Evolutionary conservation across 2,888 invertebrate species (phyloP).

Genomic region (Netelia virgata): DNA sequence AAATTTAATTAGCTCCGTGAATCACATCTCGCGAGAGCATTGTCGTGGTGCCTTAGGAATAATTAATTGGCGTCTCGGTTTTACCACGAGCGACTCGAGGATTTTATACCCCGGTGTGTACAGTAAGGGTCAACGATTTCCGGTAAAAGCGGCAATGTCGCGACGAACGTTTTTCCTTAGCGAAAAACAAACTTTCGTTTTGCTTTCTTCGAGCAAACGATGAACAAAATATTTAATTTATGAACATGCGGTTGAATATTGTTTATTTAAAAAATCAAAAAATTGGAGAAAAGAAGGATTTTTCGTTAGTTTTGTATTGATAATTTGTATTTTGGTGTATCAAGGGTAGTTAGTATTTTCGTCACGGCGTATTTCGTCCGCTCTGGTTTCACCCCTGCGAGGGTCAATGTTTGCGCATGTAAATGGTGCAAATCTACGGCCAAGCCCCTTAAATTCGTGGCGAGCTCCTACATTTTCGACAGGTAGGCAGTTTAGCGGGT

Average conservation of each 20-base stretch:
- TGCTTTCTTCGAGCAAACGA: not conserved
- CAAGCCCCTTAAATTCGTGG: conserved; percentile 42
- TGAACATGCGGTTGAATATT: too few species aligned
- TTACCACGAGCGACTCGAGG: not conserved
- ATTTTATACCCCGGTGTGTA: not conserved
- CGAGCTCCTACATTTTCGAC: conserved; percentile 17
- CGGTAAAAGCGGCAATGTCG: too few species aligned
- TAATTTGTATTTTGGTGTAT: not conserved
- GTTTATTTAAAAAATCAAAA: too few species aligned
- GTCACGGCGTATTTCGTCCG: not conserved
- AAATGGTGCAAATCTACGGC: conserved; percentile 60
- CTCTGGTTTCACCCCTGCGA: not conserved
- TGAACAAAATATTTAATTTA: too few species aligned
- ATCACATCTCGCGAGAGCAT: not conserved
- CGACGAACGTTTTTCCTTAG: too few species aligned
- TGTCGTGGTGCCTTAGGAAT: not conserved
- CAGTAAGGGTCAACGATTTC: not conserved
- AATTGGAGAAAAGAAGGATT: too few species aligned
- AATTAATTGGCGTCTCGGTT: conserved; percentile 36
- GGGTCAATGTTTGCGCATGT: conserved; percentile 46
- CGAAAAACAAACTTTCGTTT: too few species aligned
- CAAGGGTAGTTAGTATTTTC: not conserved
- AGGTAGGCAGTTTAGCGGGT: conserved; percentile 16
- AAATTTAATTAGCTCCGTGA: conserved; percentile 20
- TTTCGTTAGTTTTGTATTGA: not conserved